Evolutionary conservation across 2,888 invertebrate species (phyloP).

Genomic region (Scaptomyza tumidula): DNA sequence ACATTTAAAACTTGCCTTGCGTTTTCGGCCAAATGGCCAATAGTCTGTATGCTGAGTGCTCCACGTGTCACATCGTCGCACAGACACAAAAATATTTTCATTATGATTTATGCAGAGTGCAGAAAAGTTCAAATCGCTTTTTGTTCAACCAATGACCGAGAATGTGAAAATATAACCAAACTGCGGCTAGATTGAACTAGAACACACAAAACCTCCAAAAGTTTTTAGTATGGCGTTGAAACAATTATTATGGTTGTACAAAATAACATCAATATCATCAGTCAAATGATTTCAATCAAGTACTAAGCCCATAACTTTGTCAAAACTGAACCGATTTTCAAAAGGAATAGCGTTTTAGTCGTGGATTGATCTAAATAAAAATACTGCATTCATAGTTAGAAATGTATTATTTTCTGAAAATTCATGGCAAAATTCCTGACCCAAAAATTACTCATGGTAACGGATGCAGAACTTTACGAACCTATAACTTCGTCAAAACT

Average conservation of each 20-base stretch:
- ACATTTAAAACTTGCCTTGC: conserved; percentile 65
- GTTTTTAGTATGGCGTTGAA: not conserved
- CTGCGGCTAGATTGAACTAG: not conserved
- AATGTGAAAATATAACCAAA: not conserved
- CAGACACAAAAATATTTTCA: conserved; percentile 14
- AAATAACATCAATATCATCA: not conserved
- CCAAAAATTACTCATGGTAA: no score
- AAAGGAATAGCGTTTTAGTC: no score
- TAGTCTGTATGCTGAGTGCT: not conserved
- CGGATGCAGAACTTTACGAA: no score
- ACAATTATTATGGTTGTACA: not conserved
- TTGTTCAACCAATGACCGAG: conserved; percentile 9
- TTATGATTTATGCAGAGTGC: conserved; percentile 47
- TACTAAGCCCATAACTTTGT: no score
- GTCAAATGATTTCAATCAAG: no score
- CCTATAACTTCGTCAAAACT: no score
- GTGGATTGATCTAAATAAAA: no score
- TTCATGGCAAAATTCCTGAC: no score
- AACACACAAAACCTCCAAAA: not conserved
- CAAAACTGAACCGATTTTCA: no score
- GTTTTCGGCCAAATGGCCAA: conserved; percentile 6
- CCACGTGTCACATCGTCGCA: conserved; percentile 4
- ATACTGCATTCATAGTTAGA: no score
- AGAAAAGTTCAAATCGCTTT: conserved; percentile 27
- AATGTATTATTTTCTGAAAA: no score